A percentile compares a stretch with the other conserved stretches of the same genome.
These are phyloP conservation scores for Catharus fuscescens DNA, from an alignment of 2,113 vertebrate genomes.

Conservation along the genomic window DNA sequence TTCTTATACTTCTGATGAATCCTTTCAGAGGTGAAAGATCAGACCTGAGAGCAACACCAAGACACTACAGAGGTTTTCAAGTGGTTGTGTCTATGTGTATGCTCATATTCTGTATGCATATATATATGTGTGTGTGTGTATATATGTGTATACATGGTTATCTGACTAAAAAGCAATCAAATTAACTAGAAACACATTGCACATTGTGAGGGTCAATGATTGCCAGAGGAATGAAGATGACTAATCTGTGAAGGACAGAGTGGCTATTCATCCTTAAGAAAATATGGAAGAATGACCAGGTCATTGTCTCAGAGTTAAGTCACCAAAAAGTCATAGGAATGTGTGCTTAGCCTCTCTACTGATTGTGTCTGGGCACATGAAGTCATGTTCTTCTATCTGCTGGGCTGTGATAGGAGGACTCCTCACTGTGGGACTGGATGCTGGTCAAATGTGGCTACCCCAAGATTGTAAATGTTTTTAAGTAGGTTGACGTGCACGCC, in stretches of 20 bases:
- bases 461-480: background rate
- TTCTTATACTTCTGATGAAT: background rate
- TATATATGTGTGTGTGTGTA: background rate
- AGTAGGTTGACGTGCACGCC: fast-evolving
- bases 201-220: background rate
- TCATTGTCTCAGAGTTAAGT: background rate
- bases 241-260: background rate
- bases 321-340: background rate
- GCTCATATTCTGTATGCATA: background rate
- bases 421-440: background rate
- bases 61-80: background rate
- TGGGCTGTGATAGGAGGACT: background rate
- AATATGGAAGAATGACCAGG: background rate
- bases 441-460: background rate
- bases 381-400: background rate
- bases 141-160: background rate
- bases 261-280: background rate
- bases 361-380: fast-evolving
- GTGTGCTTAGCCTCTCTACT: background rate
- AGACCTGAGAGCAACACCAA: background rate
- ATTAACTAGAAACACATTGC: background rate
- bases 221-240: background rate
- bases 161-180: background rate
- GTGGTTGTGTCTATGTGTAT: background rate
- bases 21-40: background rate